Conservation (phyloP, 2,888 invertebrate genomes). For the Pristionchus arcanus region DNA sequence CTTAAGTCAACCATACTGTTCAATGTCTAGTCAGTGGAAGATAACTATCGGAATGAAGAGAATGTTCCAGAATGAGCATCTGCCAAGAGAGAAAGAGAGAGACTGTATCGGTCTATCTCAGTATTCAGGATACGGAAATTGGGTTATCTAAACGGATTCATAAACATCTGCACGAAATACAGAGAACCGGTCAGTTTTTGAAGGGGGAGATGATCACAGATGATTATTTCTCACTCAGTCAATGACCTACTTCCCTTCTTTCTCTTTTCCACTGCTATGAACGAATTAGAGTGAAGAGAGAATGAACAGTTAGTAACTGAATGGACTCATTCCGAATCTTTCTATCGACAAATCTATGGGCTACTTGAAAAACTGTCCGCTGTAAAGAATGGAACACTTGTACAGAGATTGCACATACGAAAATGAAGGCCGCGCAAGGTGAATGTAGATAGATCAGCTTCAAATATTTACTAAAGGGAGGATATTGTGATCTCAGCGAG, state of each 20-base stretch:
- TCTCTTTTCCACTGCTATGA: background rate
- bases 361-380: background rate
- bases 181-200: background rate
- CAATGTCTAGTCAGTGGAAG: background rate
- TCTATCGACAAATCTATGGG: background rate
- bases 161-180: background rate
- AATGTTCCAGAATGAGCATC: background rate
- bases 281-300: constrained; percentile 16
- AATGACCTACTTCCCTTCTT: background rate
- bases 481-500: background rate
- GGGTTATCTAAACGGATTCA: background rate
- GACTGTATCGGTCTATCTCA: background rate
- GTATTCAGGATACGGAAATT: background rate
- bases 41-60: background rate
- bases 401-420: background rate
- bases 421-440: background rate
- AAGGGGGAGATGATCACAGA: background rate
- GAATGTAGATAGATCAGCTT: background rate
- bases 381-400: background rate
- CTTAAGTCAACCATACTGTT: background rate
- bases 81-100: background rate
- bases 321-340: background rate
- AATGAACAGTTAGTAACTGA: background rate
- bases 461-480: background rate
- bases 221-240: constrained; percentile 2